These are phyloP conservation scores for Hypotaenidia okinawae DNA, from an alignment of 2,797 vertebrate species.

Conservation along the genomic window DNA sequence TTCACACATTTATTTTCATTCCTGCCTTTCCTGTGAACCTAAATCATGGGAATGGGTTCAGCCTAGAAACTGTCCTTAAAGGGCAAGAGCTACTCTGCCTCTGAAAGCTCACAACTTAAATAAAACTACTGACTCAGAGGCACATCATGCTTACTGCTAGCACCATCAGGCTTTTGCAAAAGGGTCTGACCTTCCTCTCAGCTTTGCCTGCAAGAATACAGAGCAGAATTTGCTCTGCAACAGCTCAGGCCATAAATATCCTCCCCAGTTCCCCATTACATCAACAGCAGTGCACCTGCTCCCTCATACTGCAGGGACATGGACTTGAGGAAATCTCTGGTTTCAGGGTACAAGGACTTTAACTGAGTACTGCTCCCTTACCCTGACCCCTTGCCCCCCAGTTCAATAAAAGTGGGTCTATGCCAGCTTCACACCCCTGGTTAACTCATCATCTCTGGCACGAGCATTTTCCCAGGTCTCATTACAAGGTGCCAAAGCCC, in stretches of 20 bases:
- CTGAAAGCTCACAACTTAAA: not conserved
- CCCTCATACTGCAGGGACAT: not conserved
- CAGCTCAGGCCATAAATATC: constrained; percentile 27
- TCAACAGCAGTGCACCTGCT: constrained; percentile 54
- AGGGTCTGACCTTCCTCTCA: not conserved
- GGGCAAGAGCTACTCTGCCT: not conserved
- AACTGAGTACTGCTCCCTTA: not conserved
- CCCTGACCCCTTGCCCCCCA: not conserved
- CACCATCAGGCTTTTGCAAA: not conserved
- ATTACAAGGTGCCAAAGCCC: not conserved
- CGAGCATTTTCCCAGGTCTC: not conserved
- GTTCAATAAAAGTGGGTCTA: not conserved
- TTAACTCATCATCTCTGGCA: not conserved
- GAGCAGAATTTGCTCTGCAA: constrained; percentile 1
- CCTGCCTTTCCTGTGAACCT: not conserved
- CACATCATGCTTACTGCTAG: not conserved
- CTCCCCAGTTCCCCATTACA: constrained; percentile 3
- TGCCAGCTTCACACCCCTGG: not conserved
- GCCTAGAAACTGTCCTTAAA: not conserved
- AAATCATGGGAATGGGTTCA: not conserved
- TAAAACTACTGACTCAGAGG: not conserved
- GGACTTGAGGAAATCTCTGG: not conserved
- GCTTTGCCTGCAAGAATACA: not conserved
- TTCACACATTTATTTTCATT: not conserved
- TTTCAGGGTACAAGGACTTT: not conserved